Percentiles rank a stretch among this genome's conserved stretches.
Evolutionary conservation across 2,888 invertebrate species (phyloP).

Genomic region (Acheta domesticus): DNA sequence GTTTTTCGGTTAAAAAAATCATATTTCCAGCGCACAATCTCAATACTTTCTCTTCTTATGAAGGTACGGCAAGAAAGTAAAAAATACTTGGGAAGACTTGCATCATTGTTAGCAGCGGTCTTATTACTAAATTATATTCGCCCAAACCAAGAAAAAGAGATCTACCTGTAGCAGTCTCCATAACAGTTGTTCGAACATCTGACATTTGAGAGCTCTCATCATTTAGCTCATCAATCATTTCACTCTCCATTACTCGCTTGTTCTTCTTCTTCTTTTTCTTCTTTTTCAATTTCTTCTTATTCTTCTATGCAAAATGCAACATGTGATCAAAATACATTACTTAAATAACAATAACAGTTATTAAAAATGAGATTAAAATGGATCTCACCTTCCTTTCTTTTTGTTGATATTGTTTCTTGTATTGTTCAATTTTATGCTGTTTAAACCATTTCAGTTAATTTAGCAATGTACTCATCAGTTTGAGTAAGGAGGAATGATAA

Average conservation of each 20-base stretch:
- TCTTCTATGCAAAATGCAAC: not conserved
- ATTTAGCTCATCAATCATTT: conserved; percentile 38
- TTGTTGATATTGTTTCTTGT: conserved; percentile 49
- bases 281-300: conserved; percentile 20
- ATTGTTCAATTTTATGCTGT: conserved; percentile 52
- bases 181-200: conserved; percentile 39
- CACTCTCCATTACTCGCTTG: conserved; percentile 33
- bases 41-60: no score
- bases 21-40: no score
- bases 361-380: not conserved
- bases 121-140: no score
- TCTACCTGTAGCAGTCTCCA: conserved; percentile 40
- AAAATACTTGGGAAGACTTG: no score
- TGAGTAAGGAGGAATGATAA: conserved; percentile 59
- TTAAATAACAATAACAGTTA: not conserved
- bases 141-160: not conserved
- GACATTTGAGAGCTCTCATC: conserved; percentile 40
- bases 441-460: conserved; percentile 55
- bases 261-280: conserved; percentile 35
- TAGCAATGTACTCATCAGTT: conserved; percentile 61
- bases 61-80: no score
- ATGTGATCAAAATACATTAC: not conserved
- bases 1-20: no score
- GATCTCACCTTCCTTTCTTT: conserved; percentile 44
- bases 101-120: no score